Percentiles rank a stretch among this genome's conserved stretches.
phyloP scores from a whole-genome alignment of 2,113 vertebrate genomes.

The Pao palembangensis region DNA sequence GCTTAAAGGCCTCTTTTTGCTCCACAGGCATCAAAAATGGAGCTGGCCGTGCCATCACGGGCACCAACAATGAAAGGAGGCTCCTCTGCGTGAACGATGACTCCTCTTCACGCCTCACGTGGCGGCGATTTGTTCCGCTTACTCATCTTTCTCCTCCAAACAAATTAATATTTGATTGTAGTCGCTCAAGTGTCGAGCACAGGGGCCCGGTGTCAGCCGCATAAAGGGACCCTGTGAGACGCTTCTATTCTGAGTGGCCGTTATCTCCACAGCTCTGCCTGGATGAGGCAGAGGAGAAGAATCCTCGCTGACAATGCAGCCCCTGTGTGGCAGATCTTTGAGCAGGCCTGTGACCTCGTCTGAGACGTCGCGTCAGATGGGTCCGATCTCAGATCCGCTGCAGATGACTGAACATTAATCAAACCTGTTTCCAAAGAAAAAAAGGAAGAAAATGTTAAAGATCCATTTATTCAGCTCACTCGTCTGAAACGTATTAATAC shows the following conservation, averaged over 20 bases:
- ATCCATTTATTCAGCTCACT: too few species aligned
- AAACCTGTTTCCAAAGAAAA: background rate
- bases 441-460: too few species aligned
- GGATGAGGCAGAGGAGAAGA: slow-evolving; percentile 46
- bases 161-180: slow-evolving; percentile 63
- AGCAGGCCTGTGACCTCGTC: slow-evolving; percentile 9
- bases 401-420: too few species aligned
- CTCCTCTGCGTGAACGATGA: slow-evolving; percentile 41
- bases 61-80: slow-evolving; percentile 38
- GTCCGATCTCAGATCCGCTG: background rate
- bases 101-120: slow-evolving; percentile 53
- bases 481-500: too few species aligned
- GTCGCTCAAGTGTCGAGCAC: slow-evolving; percentile 45
- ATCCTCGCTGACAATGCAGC: slow-evolving; percentile 33
- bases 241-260: slow-evolving; percentile 56
- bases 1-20: background rate
- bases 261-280: slow-evolving; percentile 52
- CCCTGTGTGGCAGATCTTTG: slow-evolving; percentile 45
- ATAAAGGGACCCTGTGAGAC: slow-evolving; percentile 53
- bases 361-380: background rate
- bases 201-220: slow-evolving; percentile 20
- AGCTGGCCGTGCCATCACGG: slow-evolving; percentile 15
- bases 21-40: slow-evolving; percentile 26
- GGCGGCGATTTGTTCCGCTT: slow-evolving; percentile 55
- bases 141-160: slow-evolving; percentile 58